A percentile compares a stretch with the other conserved stretches of the same genome.
phyloP scores from a whole-genome alignment of 1,140 invertebrate genomes.

The Drosophila orena region DNA sequence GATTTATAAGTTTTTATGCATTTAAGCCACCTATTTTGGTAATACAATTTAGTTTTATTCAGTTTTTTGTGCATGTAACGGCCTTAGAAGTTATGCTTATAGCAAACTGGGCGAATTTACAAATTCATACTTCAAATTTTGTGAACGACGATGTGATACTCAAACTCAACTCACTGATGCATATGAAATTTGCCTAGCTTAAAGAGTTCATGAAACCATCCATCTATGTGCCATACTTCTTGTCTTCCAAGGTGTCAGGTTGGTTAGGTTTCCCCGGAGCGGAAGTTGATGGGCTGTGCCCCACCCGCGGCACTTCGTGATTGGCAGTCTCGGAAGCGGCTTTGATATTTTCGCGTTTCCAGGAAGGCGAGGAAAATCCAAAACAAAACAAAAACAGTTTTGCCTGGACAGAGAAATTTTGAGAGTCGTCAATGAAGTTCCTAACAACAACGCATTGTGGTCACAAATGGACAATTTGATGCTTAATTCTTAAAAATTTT shows the following conservation, averaged over 20 bases:
- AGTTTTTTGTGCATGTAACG: too few relatives aligned
- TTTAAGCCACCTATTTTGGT: too few relatives aligned
- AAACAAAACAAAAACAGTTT: conserved; percentile 29
- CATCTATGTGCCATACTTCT: not conserved
- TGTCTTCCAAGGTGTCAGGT: conserved; percentile 9
- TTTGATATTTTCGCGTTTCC: conserved; percentile 44
- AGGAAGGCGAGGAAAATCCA: not conserved
- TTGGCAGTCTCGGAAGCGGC: conserved; percentile 47
- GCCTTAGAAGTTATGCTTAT: too few relatives aligned
- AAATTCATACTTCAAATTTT: too few relatives aligned
- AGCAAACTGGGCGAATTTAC: too few relatives aligned
- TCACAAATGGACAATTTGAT: too few relatives aligned
- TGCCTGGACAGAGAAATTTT: conserved; percentile 33
- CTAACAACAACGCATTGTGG: conserved; percentile 13
- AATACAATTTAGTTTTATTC: too few relatives aligned
- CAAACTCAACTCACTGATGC: not conserved
- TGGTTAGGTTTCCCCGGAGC: not conserved
- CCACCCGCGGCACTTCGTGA: conserved; percentile 24
- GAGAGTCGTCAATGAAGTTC: conserved; percentile 59
- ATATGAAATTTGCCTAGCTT: not conserved
- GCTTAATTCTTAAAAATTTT: too few relatives aligned
- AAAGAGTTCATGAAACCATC: not conserved
- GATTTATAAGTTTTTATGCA: too few relatives aligned
- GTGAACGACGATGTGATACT: not conserved
- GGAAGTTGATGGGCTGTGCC: conserved; percentile 26